These are phyloP conservation scores for Danionella cerebrum DNA, from an alignment of 2,113 vertebrate genomes.

Conservation along the genomic window DNA sequence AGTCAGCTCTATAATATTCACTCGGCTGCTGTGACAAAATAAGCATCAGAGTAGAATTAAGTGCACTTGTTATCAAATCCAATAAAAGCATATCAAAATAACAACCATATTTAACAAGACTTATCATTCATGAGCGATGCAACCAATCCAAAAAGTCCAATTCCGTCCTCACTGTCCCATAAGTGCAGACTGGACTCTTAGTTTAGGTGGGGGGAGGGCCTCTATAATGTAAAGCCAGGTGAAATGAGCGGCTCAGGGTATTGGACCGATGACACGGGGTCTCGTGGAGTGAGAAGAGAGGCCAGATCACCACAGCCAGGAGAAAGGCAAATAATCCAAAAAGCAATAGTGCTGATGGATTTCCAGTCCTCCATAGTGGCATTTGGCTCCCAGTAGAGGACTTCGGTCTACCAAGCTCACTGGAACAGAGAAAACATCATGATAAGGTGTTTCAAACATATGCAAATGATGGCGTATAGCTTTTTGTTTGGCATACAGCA, in stretches of 20 bases:
- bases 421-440: not conserved
- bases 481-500: not conserved
- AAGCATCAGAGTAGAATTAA: not conserved
- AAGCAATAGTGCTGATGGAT: conserved; percentile 34
- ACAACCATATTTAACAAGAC: not conserved
- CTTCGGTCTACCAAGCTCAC: not conserved
- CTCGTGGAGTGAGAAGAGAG: conserved; percentile 12
- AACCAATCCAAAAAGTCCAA: no score
- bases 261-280: conserved; percentile 48
- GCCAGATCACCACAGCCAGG: conserved; percentile 42
- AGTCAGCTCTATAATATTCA: not conserved
- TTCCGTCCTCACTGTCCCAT: no score
- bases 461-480: not conserved
- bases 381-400: not conserved
- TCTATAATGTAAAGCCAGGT: conserved; percentile 69
- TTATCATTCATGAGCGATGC: no score
- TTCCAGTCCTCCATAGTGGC: not conserved
- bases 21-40: not conserved
- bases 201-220: conserved; percentile 73
- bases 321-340: conserved; percentile 52
- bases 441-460: not conserved
- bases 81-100: no score
- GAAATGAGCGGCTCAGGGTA: conserved; percentile 45
- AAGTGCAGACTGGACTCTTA: not conserved
- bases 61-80: conserved; percentile 5